These are phyloP conservation scores for Epizoanthus scotinus DNA, from an alignment of 92 coral and sea anemone species.

Conservation along the genomic window DNA sequence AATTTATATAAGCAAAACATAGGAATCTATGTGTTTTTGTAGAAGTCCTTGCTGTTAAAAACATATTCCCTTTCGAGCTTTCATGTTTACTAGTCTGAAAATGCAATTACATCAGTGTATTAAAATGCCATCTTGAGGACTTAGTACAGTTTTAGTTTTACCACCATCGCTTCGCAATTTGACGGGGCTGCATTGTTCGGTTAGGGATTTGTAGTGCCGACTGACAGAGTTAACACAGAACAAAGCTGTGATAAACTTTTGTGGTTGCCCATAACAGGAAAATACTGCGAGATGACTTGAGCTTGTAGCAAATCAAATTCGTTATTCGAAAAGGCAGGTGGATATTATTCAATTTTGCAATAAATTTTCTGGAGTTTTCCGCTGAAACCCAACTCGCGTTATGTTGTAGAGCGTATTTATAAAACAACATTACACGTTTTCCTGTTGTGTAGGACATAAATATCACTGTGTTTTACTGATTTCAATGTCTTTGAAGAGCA, in stretches of 20 bases:
- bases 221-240: constrained; percentile 2
- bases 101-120: background rate
- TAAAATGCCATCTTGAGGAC: background rate
- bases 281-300: background rate
- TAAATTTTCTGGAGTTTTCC: background rate
- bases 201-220: background rate
- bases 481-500: constrained; percentile 15
- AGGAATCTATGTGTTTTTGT: too few relatives aligned
- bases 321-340: constrained; percentile 33
- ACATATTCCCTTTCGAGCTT: background rate
- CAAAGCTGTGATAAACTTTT: constrained; percentile 5
- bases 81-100: background rate
- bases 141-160: background rate
- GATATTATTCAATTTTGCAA: background rate
- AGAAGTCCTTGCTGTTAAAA: too few relatives aligned
- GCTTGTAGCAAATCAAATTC: constrained; percentile 1
- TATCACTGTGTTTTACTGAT: background rate
- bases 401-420: too few relatives aligned
- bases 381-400: background rate
- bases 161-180: background rate
- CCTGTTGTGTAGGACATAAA: too few relatives aligned
- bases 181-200: background rate
- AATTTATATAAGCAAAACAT: background rate
- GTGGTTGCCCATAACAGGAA: constrained; percentile 22
- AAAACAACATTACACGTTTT: too few relatives aligned